Conservation (phyloP, 2,888 invertebrate species). For the Muschampia plurimacula region DNA sequence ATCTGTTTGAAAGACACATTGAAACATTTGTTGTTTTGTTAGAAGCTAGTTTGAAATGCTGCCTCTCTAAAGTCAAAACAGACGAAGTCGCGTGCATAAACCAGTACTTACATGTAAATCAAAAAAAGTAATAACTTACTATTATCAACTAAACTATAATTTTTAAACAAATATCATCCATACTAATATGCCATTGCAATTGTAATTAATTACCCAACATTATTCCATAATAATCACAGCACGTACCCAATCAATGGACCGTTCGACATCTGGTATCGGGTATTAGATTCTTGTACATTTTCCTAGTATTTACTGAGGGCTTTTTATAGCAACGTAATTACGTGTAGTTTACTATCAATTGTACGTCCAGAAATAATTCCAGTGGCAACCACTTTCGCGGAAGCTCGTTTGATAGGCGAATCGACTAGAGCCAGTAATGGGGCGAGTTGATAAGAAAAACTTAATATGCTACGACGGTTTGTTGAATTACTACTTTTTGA, state of each 20-base stretch:
- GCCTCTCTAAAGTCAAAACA: too few relatives aligned
- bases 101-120: neutral
- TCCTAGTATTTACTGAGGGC: constrained; percentile 19
- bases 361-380: constrained; percentile 61
- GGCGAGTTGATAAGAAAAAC: neutral
- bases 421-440: constrained; percentile 9
- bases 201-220: constrained; percentile 17
- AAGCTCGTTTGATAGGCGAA: constrained; percentile 51
- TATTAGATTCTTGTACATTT: constrained; percentile 19
- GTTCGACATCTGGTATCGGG: constrained; percentile 5
- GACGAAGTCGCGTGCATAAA: neutral
- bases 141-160: neutral
- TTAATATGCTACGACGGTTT: neutral
- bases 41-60: too few relatives aligned
- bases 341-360: constrained; percentile 63
- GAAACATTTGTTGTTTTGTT: rapidly evolving
- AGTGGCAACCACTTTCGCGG: constrained; percentile 61
- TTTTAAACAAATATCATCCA: constrained; percentile 2
- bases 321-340: constrained; percentile 26
- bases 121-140: neutral
- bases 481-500: too few relatives aligned
- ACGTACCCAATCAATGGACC: neutral
- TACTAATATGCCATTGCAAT: neutral
- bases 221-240: constrained; percentile 2
- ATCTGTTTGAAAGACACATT: too few relatives aligned